Conservation (phyloP, 2,797 vertebrate genomes). For the Ataeniobius toweri region DNA sequence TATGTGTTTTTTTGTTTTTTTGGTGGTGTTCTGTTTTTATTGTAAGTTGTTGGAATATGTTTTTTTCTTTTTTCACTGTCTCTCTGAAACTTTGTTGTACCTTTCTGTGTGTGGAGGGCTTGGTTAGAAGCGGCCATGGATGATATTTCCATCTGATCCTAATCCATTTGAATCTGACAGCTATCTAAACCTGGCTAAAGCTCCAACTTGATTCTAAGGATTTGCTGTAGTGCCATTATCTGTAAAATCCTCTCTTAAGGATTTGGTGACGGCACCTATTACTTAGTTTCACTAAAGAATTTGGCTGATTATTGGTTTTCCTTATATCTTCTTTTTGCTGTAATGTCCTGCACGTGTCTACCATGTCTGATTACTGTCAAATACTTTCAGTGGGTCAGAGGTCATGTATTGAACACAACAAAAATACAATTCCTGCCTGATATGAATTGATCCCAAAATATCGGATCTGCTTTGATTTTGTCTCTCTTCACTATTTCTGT, state of each 20-base stretch:
- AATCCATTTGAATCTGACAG: slow-evolving; percentile 53
- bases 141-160: slow-evolving; percentile 60
- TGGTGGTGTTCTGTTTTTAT: slow-evolving; percentile 44
- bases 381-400: slow-evolving; percentile 60
- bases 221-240: slow-evolving; percentile 29
- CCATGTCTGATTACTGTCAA: slow-evolving; percentile 72
- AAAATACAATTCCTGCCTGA: slow-evolving; percentile 70
- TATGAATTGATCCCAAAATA: slow-evolving; percentile 84
- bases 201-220: slow-evolving; percentile 21
- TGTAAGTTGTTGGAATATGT: slow-evolving; percentile 57
- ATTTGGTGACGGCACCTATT: slow-evolving; percentile 25
- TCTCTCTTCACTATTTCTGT: slow-evolving; percentile 99
- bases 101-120: slow-evolving; percentile 69
- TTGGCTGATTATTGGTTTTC: slow-evolving; percentile 54
- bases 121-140: slow-evolving; percentile 71
- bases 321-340: slow-evolving; percentile 65
- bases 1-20: slow-evolving; percentile 63
- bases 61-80: slow-evolving; percentile 68
- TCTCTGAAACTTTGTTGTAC: slow-evolving; percentile 57
- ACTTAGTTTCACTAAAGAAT: slow-evolving; percentile 26
- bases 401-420: slow-evolving; percentile 70
- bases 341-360: slow-evolving; percentile 77
- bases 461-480: slow-evolving; percentile 92
- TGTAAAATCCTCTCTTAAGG: slow-evolving; percentile 21
- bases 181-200: slow-evolving; percentile 47